Percentiles rank a stretch among this genome's conserved stretches.
These are phyloP conservation scores for Drosophila nasuta DNA, from an alignment of 1,140 invertebrate species.

Conservation along the genomic window DNA sequence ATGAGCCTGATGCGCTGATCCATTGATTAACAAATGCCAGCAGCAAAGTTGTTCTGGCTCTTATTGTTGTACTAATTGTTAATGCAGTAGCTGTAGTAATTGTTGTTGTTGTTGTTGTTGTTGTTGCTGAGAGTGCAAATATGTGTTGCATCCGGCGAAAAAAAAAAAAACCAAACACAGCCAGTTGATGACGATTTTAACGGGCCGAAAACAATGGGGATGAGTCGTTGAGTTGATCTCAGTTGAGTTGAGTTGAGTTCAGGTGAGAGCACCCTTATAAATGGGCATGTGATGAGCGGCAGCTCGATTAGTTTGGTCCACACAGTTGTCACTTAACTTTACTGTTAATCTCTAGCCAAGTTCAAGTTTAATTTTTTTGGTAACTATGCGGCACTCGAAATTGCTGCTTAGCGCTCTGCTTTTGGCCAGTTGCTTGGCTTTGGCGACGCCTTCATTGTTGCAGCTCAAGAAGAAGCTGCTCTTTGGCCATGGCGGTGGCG, in stretches of 20 bases:
- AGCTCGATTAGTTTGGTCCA: constrained; percentile 45
- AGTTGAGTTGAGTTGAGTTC: not conserved
- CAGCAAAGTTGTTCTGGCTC: constrained; percentile 3
- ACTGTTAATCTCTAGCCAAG: not conserved
- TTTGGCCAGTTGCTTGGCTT: constrained; percentile 45
- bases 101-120: constrained; percentile 16
- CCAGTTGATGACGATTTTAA: constrained; percentile 43
- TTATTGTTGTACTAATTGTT: not conserved
- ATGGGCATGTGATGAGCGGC: constrained; percentile 29
- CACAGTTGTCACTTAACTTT: constrained; percentile 13
- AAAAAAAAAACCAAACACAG: not conserved
- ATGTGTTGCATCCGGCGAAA: constrained; percentile 32
- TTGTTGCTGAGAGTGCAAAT: constrained; percentile 25
- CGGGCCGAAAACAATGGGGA: constrained; percentile 53
- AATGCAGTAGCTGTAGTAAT: not conserved
- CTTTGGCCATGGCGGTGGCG: constrained; percentile 45
- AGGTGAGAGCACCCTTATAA: constrained; percentile 58
- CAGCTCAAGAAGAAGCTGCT: constrained; percentile 64
- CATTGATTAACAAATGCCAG: constrained; percentile 54
- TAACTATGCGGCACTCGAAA: constrained; percentile 35
- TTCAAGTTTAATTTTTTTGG: too few relatives aligned
- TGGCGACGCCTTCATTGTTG: constrained; percentile 58
- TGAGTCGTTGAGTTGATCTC: not conserved
- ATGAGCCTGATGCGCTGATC: not conserved
- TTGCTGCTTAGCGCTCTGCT: constrained; percentile 43